Percentiles rank a stretch among this genome's conserved stretches.
These are phyloP conservation scores for Girardinichthys multiradiatus DNA, from an alignment of 2,113 vertebrate genomes.

Conservation along the genomic window DNA sequence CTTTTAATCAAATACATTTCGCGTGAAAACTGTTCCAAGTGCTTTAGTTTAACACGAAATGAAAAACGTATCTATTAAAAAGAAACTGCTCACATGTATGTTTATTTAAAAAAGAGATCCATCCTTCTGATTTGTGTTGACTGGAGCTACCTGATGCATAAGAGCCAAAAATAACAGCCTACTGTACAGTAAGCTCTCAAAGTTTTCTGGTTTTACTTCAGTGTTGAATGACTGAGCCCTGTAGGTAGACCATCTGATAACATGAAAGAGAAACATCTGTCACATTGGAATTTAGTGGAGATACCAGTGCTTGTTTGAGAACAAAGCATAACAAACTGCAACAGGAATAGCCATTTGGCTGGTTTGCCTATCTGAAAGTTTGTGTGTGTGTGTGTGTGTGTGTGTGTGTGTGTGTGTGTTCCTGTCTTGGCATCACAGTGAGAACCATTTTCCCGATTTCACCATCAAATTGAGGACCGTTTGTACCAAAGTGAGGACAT, in stretches of 20 bases:
- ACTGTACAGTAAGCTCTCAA: slow-evolving; percentile 1
- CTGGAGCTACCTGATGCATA: not conserved
- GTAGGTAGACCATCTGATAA: slow-evolving; percentile 38
- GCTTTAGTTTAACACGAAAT: too few species aligned
- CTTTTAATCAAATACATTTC: too few species aligned
- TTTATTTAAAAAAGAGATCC: not conserved
- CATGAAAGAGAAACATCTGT: slow-evolving; percentile 58
- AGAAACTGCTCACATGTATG: not conserved
- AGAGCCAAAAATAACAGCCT: slow-evolving; percentile 11
- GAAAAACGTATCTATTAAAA: too few species aligned
- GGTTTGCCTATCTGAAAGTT: slow-evolving; percentile 5
- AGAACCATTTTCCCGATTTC: too few species aligned
- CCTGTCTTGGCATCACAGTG: too few species aligned
- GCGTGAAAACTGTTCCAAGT: too few species aligned
- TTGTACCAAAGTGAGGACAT: too few species aligned
- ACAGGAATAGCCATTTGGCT: slow-evolving; percentile 67
- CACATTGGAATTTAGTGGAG: slow-evolving; percentile 25
- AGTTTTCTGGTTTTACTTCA: slow-evolving; percentile 13
- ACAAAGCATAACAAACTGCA: slow-evolving; percentile 56
- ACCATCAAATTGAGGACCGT: too few species aligned
- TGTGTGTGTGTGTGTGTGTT: slow-evolving; percentile 18
- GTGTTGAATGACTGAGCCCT: slow-evolving; percentile 13
- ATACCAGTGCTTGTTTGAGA: slow-evolving; percentile 39
- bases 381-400: slow-evolving; percentile 11
- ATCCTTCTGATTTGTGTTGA: not conserved